Evolutionary conservation across 2,113 vertebrate species (phyloP).

Genomic region (Semicossyphus pulcher): DNA sequence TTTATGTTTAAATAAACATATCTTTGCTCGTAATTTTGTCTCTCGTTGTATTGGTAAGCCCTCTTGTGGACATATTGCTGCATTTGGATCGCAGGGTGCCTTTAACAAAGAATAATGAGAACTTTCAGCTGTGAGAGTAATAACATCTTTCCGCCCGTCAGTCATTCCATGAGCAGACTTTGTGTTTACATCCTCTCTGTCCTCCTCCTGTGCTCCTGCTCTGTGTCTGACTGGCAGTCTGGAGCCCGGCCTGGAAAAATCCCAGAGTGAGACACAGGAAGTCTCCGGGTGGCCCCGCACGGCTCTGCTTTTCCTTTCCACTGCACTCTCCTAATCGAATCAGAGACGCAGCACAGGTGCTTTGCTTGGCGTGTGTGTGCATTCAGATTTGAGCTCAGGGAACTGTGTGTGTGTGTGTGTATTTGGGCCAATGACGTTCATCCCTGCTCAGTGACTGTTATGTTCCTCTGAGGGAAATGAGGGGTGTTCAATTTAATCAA

Average conservation of each 20-base stretch:
- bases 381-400: neutral
- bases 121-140: neutral
- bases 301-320: conserved; percentile 44
- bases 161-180: conserved; percentile 7
- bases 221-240: conserved; percentile 40
- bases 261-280: conserved; percentile 40
- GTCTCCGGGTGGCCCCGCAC: conserved; percentile 47
- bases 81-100: neutral
- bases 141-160: conserved; percentile 2
- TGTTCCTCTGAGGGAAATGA: conserved; percentile 41
- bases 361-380: neutral
- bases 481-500: conserved; percentile 29
- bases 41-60: too few species aligned
- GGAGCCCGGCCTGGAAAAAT: conserved; percentile 51
- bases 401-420: neutral
- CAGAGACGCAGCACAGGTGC: conserved; percentile 33
- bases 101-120: neutral
- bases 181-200: conserved; percentile 29
- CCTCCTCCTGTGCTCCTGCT: conserved; percentile 22
- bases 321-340: conserved; percentile 37
- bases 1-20: too few species aligned
- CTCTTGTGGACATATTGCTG: too few species aligned
- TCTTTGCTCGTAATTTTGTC: too few species aligned
- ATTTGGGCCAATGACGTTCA: conserved; percentile 23
- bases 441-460: conserved; percentile 21